These are phyloP conservation scores for Tachyglossus aculeatus DNA, from an alignment of 2,797 vertebrate genomes.

Conservation along the genomic window DNA sequence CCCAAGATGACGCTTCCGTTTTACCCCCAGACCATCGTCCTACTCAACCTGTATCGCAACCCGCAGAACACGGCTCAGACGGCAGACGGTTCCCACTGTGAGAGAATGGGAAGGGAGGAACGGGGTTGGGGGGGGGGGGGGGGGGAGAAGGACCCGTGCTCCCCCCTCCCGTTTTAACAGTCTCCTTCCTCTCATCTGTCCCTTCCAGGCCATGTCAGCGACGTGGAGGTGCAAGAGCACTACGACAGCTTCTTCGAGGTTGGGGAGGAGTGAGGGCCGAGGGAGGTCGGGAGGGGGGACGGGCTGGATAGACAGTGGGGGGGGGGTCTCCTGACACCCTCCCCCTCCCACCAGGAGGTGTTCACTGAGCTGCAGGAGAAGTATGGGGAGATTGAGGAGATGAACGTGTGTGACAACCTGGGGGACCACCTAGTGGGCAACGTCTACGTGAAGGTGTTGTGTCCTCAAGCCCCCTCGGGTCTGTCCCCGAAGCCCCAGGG, in stretches of 20 bases:
- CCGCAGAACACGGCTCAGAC: conserved; percentile 60
- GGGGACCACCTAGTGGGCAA: conserved; percentile 63
- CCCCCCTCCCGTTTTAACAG: too few relatives aligned
- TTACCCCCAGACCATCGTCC: conserved; percentile 52
- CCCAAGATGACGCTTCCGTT: background rate
- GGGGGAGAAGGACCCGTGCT: background rate
- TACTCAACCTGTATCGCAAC: conserved; percentile 58
- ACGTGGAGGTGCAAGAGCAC: conserved; percentile 56
- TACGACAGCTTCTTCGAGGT: conserved; percentile 63
- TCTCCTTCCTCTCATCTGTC: conserved; percentile 14
- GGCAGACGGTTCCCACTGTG: conserved; percentile 53
- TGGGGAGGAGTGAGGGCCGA: background rate
- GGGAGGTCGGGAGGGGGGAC: background rate
- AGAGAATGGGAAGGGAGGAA: conserved; percentile 1
- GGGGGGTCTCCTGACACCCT: background rate
- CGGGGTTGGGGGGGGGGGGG: background rate
- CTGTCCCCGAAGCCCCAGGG: conserved; percentile 1
- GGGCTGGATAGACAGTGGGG: background rate
- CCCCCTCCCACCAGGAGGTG: conserved; percentile 40
- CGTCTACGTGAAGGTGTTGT: conserved; percentile 65
- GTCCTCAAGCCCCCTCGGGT: background rate
- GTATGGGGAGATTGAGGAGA: conserved; percentile 62
- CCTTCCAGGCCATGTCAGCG: conserved; percentile 47
- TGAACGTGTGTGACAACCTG: conserved; percentile 65
- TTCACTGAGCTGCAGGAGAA: conserved; percentile 67